Evolutionary conservation across 2,113 vertebrate genomes (phyloP).

Genomic region (Origma solitaria): DNA sequence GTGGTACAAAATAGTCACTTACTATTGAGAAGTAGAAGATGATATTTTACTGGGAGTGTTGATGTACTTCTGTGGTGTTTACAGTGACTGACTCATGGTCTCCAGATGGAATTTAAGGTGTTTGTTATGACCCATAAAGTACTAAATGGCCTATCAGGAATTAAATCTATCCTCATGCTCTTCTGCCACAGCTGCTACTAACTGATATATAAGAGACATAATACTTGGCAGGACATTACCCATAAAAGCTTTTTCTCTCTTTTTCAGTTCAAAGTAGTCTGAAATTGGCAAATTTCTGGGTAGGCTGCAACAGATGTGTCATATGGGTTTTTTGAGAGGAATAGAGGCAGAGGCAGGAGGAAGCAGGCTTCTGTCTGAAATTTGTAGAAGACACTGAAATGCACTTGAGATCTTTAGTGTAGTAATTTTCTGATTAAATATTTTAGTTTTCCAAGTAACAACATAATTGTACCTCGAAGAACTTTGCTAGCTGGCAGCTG

Average conservation of each 20-base stretch:
- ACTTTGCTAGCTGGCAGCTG: neutral
- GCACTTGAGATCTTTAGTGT: neutral
- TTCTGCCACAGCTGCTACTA: neutral
- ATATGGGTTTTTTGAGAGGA: neutral
- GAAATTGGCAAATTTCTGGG: neutral
- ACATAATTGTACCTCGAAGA: neutral
- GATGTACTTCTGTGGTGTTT: neutral
- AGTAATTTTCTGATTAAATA: neutral
- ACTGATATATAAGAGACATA: neutral
- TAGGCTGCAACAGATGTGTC: neutral
- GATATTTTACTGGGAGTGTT: neutral
- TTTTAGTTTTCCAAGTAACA: neutral
- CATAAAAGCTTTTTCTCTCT: neutral
- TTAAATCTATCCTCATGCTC: neutral
- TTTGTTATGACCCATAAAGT: neutral
- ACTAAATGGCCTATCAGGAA: neutral
- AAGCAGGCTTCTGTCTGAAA: neutral
- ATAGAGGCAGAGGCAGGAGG: neutral
- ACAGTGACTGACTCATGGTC: neutral
- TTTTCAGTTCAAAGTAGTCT: neutral
- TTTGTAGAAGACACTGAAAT: neutral
- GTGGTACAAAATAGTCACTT: neutral
- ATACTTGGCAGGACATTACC: neutral
- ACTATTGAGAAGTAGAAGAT: neutral
- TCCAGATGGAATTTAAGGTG: conserved; percentile 1